Conservation (phyloP, 2,797 vertebrate species). For the Silurus aristotelis region DNA sequence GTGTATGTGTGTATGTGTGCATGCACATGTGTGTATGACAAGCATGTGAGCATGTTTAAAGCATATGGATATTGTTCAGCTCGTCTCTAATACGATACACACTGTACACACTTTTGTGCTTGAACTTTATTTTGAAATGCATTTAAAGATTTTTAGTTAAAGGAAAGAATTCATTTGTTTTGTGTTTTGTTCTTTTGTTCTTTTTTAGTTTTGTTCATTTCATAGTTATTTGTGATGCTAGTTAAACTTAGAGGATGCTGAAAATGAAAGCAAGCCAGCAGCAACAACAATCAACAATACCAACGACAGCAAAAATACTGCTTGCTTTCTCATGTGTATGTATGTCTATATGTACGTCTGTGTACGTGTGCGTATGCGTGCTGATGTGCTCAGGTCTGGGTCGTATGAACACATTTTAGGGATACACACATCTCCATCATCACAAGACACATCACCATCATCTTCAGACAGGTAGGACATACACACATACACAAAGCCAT, state of each 20-base stretch:
- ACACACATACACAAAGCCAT: neutral
- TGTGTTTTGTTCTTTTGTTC: neutral
- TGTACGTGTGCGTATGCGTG: conserved; percentile 32
- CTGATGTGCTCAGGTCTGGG: conserved; percentile 74
- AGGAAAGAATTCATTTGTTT: neutral
- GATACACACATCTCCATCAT: conserved; percentile 73
- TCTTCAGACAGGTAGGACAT: conserved; percentile 86
- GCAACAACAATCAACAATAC: neutral
- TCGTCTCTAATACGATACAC: conserved; percentile 29
- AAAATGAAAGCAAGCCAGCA: conserved; percentile 7
- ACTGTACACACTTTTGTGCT: neutral
- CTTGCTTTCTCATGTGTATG: conserved; percentile 44
- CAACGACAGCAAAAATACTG: neutral
- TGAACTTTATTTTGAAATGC: neutral
- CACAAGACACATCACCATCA: conserved; percentile 76
- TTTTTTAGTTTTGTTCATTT: neutral
- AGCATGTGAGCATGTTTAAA: conserved; percentile 22
- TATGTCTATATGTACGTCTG: conserved; percentile 23
- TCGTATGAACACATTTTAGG: conserved; percentile 80
- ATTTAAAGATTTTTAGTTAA: neutral
- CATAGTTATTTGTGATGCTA: neutral
- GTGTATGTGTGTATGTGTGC: conserved; percentile 20
- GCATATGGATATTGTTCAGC: conserved; percentile 14
- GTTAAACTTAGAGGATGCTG: neutral
- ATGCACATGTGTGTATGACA: conserved; percentile 24